Evolutionary conservation across 2,888 invertebrate species (phyloP).

Genomic region (Microctonus brassicae): DNA sequence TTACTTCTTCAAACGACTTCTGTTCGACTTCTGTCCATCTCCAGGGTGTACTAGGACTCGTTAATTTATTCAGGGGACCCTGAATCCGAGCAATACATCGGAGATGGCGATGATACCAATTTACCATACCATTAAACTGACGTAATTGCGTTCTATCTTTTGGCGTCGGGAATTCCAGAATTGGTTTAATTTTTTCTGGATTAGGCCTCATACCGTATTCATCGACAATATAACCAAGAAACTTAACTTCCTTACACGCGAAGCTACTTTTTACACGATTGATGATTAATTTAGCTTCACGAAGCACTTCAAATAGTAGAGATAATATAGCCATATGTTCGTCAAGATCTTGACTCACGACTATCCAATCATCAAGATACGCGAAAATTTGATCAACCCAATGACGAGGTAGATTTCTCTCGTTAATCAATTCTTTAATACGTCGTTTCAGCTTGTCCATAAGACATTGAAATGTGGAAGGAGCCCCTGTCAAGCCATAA

Average conservation of each 20-base stretch:
- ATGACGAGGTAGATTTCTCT: no score
- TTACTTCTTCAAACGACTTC: background rate
- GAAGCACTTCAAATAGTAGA: background rate
- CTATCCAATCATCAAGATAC: background rate
- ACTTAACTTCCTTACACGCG: no score
- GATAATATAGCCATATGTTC: background rate
- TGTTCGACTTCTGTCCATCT: background rate
- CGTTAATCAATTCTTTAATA: no score
- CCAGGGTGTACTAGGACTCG: background rate
- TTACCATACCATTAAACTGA: conserved; percentile 9
- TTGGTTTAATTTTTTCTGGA: conserved; percentile 9
- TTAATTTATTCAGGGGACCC: background rate
- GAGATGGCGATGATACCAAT: conserved; percentile 26
- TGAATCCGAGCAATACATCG: background rate
- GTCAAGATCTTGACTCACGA: background rate
- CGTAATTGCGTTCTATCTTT: conserved; percentile 8
- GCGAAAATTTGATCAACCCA: background rate
- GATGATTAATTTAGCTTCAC: background rate
- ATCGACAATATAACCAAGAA: conserved; percentile 14
- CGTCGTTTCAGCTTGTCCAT: no score
- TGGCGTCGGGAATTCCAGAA: conserved; percentile 14
- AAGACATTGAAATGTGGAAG: no score
- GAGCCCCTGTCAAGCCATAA: conserved; percentile 47
- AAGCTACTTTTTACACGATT: background rate
- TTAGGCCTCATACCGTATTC: conserved; percentile 7